phyloP scores from a whole-genome alignment of 2,888 invertebrate species.

The Dorcus hopei region DNA sequence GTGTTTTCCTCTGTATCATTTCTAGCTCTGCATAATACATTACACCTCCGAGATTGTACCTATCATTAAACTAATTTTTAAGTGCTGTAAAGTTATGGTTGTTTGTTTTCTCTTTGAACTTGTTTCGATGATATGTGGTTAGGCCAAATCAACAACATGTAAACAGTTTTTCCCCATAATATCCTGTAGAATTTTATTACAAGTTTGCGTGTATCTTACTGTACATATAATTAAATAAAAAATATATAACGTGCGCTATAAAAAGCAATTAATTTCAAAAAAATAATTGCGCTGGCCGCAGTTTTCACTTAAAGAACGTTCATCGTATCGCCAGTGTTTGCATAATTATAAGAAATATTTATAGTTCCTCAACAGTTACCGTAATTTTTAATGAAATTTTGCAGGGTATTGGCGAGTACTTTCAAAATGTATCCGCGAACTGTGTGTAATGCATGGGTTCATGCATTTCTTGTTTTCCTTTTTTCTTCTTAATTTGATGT shows the following conservation, averaged over 20 bases:
- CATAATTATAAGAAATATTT: too few relatives aligned
- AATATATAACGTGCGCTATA: too few relatives aligned
- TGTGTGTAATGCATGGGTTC: background rate
- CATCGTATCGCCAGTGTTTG: background rate
- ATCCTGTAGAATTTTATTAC: background rate
- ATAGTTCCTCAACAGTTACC: constrained; percentile 10
- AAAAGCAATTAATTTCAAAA: too few relatives aligned
- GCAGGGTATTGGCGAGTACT: background rate
- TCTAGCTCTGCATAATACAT: too few relatives aligned
- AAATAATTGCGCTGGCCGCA: constrained; percentile 10
- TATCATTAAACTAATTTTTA: too few relatives aligned
- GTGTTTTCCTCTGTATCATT: constrained; percentile 10
- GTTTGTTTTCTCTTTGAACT: background rate
- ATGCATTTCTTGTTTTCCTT: constrained; percentile 12
- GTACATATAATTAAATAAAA: too few relatives aligned
- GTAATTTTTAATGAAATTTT: constrained; percentile 4
- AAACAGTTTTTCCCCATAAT: background rate
- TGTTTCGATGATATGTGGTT: background rate
- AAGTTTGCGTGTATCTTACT: background rate
- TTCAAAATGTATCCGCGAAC: constrained; percentile 1
- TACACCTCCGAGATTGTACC: too few relatives aligned
- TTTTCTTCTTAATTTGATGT: constrained; percentile 10
- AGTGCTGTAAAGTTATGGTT: too few relatives aligned
- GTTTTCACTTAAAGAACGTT: background rate
- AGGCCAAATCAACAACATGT: background rate